phyloP scores from a whole-genome alignment of 2,113 vertebrate genomes.

The Toxostoma redivivum region DNA sequence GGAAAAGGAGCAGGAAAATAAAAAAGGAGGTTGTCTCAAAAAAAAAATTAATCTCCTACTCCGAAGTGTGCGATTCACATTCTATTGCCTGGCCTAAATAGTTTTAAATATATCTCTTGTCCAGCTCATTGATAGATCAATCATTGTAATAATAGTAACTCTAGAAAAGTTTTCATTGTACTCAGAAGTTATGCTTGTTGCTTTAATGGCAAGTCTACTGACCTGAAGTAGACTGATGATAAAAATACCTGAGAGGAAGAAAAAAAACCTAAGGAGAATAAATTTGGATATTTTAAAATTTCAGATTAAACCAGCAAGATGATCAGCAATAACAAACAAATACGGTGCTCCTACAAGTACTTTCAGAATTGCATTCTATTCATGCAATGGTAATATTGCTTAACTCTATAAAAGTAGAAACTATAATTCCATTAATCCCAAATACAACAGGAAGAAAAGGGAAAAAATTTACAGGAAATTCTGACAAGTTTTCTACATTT shows the following conservation, averaged over 20 bases:
- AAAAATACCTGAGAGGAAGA: background rate
- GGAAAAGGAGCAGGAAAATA: background rate
- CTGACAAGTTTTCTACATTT: background rate
- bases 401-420: background rate
- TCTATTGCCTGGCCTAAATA: background rate
- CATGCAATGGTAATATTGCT: background rate
- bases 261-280: background rate
- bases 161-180: background rate
- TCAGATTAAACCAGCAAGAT: background rate
- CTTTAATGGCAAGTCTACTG: background rate
- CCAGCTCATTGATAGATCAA: background rate
- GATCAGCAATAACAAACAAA: background rate
- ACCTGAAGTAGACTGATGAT: background rate
- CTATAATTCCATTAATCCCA: background rate
- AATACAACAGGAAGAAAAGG: background rate
- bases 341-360: background rate
- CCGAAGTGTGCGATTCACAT: background rate
- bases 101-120: background rate
- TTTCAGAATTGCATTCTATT: background rate
- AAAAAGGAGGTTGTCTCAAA: background rate
- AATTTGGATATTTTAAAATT: background rate
- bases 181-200: background rate
- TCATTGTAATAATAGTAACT: background rate
- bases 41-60: background rate
- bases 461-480: background rate